A percentile compares a stretch with the other conserved stretches of the same genome.
Evolutionary conservation across 2,113 vertebrate species (phyloP).

Genomic region (Lophochroa leadbeateri): DNA sequence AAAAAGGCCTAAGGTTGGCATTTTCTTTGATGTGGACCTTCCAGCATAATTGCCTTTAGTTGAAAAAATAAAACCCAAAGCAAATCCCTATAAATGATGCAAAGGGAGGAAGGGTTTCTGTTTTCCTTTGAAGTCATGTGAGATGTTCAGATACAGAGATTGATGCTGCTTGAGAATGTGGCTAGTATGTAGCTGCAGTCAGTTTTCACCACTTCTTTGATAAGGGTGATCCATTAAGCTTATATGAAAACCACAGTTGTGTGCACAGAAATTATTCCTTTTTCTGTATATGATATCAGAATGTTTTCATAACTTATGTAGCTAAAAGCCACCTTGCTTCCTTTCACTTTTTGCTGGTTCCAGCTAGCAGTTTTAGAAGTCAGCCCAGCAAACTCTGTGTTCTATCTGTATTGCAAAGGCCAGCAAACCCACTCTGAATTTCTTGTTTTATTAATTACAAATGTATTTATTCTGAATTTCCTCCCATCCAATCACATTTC

Average conservation of each 20-base stretch:
- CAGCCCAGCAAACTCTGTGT: not conserved
- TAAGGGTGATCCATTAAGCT: not conserved
- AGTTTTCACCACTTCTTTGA: slow-evolving; percentile 42
- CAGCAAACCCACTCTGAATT: not conserved
- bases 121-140: slow-evolving; percentile 59
- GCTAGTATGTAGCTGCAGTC: slow-evolving; percentile 10
- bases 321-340: not conserved
- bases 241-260: not conserved
- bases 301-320: not conserved
- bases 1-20: slow-evolving; percentile 58
- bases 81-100: slow-evolving; percentile 62
- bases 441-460: not conserved
- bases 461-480: not conserved
- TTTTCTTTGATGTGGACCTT: slow-evolving; percentile 66
- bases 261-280: not conserved
- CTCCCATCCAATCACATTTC: not conserved
- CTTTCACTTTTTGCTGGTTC: not conserved
- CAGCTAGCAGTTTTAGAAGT: not conserved
- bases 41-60: slow-evolving; percentile 53
- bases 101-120: slow-evolving; percentile 47
- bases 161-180: slow-evolving; percentile 61
- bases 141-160: slow-evolving; percentile 58
- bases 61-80: slow-evolving; percentile 61
- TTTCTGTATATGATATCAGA: not conserved
- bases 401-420: not conserved